These are phyloP conservation scores for Diuraphis noxia DNA, from an alignment of 1,140 invertebrate species.

Conservation along the genomic window DNA sequence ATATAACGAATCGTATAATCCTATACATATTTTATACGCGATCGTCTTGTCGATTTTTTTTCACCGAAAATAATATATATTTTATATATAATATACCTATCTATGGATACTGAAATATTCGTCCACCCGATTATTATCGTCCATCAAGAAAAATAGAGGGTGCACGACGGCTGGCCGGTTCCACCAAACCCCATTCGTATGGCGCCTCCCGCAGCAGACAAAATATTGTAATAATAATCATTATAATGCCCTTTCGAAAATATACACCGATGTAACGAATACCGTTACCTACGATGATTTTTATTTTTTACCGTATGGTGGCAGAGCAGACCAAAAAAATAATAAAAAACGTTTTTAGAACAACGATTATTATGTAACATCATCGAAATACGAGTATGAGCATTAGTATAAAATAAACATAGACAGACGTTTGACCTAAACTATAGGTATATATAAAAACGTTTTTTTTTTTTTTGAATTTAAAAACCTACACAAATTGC, in stretches of 20 bases:
- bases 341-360: neutral
- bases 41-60: neutral
- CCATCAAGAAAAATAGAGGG: neutral
- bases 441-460: neutral
- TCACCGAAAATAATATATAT: neutral
- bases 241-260: neutral
- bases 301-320: neutral
- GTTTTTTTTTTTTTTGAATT: neutral
- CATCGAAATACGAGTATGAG: neutral
- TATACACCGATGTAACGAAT: neutral
- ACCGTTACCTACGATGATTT: neutral
- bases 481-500: neutral
- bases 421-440: neutral
- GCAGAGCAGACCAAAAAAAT: neutral
- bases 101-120: neutral
- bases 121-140: slow-evolving; percentile 5
- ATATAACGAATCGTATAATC: neutral
- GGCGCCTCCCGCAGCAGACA: neutral
- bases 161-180: neutral
- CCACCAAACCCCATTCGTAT: neutral
- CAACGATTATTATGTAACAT: neutral
- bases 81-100: neutral
- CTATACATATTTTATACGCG: neutral
- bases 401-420: neutral
- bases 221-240: slow-evolving; percentile 12